Conservation (phyloP, 2,113 vertebrate species). For the Gallinago jamesoni region DNA sequence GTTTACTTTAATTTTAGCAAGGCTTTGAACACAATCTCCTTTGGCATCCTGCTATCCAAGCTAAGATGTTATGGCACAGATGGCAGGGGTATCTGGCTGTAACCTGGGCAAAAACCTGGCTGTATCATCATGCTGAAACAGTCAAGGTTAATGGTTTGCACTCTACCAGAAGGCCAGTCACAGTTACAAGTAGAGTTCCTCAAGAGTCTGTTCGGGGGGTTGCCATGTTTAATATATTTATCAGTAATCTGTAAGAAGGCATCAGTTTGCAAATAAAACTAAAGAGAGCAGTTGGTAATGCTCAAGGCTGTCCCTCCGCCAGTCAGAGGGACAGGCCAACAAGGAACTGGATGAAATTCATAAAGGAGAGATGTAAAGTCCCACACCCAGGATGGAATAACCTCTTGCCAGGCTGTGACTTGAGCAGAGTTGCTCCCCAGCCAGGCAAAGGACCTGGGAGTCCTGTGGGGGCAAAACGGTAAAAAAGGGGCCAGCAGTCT, state of each 20-base stretch:
- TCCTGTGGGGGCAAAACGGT: neutral
- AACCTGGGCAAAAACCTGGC: neutral
- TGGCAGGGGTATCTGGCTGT: neutral
- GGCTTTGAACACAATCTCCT: neutral
- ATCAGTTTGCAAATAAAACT: neutral
- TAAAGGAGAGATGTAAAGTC: neutral
- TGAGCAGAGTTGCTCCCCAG: neutral
- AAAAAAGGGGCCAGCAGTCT: neutral
- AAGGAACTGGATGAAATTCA: neutral
- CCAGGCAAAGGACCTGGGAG: neutral
- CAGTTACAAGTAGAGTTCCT: neutral
- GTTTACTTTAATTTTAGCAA: neutral
- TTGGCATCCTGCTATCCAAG: neutral
- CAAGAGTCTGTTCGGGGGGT: neutral
- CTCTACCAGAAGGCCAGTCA: neutral
- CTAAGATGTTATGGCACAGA: neutral
- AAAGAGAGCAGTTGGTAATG: neutral
- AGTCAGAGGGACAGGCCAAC: neutral
- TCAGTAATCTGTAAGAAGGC: neutral
- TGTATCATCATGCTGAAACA: neutral
- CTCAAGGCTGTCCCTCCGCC: neutral
- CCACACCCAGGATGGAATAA: neutral
- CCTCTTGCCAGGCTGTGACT: neutral
- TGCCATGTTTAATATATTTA: neutral
- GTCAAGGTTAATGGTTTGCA: neutral